These are phyloP conservation scores for Trogon melanurus DNA, from an alignment of 2,113 vertebrate genomes.

Conservation along the genomic window DNA sequence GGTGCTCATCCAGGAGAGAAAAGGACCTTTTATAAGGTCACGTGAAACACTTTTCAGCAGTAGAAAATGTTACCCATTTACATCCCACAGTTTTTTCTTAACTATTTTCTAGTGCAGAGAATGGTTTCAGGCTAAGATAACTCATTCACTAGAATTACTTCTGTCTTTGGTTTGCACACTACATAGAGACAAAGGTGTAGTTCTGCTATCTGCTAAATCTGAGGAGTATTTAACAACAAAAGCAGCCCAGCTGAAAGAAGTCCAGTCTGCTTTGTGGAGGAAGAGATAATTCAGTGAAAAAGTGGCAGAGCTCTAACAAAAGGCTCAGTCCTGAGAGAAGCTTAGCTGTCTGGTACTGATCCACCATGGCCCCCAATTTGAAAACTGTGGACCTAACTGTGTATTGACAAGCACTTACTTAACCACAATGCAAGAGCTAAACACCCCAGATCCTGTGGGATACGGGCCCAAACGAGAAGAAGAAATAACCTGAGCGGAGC, in stretches of 20 bases:
- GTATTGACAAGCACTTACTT: neutral
- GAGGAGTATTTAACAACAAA: neutral
- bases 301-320: neutral
- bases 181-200: neutral
- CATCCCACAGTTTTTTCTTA: slow-evolving; percentile 2
- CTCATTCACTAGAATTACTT: slow-evolving; percentile 1
- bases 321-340: neutral
- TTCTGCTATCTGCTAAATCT: slow-evolving; percentile 17
- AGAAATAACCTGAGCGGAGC: neutral
- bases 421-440: neutral
- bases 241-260: neutral
- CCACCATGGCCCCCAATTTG: neutral
- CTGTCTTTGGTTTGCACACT: neutral
- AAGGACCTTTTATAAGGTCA: slow-evolving; percentile 48
- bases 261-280: neutral
- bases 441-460: neutral
- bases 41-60: slow-evolving; percentile 10
- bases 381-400: neutral
- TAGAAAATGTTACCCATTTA: slow-evolving; percentile 38
- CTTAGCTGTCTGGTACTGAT: neutral
- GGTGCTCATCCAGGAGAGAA: slow-evolving; percentile 47
- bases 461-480: neutral
- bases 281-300: neutral
- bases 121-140: slow-evolving; percentile 14
- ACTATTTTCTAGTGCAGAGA: slow-evolving; percentile 16